Base-by-base conservation (phyloP, 2,888 invertebrate species). In the Cecidostiba fungosa region DNA sequence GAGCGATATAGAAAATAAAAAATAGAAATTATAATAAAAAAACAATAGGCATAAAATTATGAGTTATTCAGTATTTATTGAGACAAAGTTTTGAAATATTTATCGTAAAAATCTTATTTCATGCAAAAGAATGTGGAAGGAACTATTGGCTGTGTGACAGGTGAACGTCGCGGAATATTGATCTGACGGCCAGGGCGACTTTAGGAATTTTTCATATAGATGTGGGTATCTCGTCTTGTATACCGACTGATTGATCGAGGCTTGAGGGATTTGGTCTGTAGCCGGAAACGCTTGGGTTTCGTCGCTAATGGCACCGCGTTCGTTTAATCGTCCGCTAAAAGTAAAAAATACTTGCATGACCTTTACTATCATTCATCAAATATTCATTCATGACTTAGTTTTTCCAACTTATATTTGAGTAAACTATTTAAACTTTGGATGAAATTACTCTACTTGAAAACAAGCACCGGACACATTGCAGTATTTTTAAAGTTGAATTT, bases 201-300 rank as follows among this genome's bases (percentile, higher is more conserved):
- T 70, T 4, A 36, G 19, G 32, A 79, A 79, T 79, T 79, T 79
- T 77, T 78, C 47, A 54, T 54, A 54, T 54, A 26, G 32, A 50
- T 50, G 66, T 47, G 70, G 50, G 10, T 43, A 47, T 70, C n/a
- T 54, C 50, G n/a, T 29, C 14, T 19, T 66, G 29, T 66, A 29
- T n/a, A 66, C 10, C 29, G 66, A 69, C 29, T 54, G 79, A 80
- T 80, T 80, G 79, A 80, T 80, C 50, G 79, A 79, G 47, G 54
- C 72, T 72, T 54, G 23, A 50, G 70, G 69, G 72, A 54, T 80
- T 80, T 80, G 16, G 36, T 12, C 43, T 5, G 10, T 43, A 12
- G 10, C 14, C n/a, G 76, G 32, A 29, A 29, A 76, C 76, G 8
- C 54, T 59, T 36, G 36, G 54, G n/a, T 54, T 54, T 76, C 54